Base-by-base conservation (phyloP, 2,113 vertebrate species). In the Ascaphus truei region DNA sequence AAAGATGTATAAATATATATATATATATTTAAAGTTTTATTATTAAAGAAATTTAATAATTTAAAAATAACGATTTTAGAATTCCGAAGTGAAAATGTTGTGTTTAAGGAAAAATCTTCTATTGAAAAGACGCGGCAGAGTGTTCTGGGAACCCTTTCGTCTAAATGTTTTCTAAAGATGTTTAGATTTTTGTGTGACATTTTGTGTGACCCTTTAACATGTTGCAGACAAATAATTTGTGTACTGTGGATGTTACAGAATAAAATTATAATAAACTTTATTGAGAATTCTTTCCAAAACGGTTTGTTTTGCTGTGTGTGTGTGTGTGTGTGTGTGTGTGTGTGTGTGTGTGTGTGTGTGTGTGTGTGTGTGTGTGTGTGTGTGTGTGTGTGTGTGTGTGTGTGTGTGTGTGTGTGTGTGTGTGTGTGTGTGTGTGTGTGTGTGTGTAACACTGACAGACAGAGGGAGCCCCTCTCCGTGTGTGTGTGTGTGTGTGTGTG, bases 121-220 rank as follows among this genome's bases (percentile, higher is more conserved):
- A 23, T 30, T 66, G 29, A 57, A 47, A 22, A 45, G 22, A 41
- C 41, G 47, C 29, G 53, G 58, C 52, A 66, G 63, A 75, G 33
- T 66, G 66, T 59, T 69, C 43, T 25, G 29, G 43, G 39, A 51
- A 59, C 34, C 45, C 23, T 16, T n/a, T n/a, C 25, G 43, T 50
- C 7, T 60, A 50, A 29, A 12, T 68, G 58, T 68, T 78, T 79
- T 45, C 31, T 71, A 39, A 26, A 50, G 33, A 20, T 50, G 33
- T 63, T 60, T 43, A 16, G 5, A 1, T 51, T 69, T 77, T 75
- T 57, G 34, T 30, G 71, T 72, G 37, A 77, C 67, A 13, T 26
- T 45, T 20, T 37, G 37, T 64, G 62, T n/a, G 27, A 22, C 12
- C 36, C 30, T 0, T 63, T 75, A 36, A 68, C 51, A 63, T 68